Evolutionary conservation across 2,797 vertebrate species (phyloP).

Genomic region (Aplochiton taeniatus): DNA sequence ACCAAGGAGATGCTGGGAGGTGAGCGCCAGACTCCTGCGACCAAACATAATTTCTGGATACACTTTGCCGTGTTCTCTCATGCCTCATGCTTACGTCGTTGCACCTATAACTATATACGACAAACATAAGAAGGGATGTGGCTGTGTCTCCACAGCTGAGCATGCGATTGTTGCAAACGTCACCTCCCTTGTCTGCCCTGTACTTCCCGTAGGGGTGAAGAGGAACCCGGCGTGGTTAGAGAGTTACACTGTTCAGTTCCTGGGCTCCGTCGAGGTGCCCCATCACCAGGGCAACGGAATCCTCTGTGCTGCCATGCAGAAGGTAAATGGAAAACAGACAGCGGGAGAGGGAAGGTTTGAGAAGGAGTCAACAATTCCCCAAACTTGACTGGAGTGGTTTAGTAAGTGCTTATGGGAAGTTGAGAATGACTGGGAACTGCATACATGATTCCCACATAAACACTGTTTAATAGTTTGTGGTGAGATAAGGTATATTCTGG

Average conservation of each 20-base stretch:
- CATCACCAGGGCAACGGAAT: slow-evolving; percentile 97
- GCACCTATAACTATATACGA: not conserved
- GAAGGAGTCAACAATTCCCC: too few relatives aligned
- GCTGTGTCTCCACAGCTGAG: not conserved
- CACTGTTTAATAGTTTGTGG: too few relatives aligned
- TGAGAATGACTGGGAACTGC: too few relatives aligned
- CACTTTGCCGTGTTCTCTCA: not conserved
- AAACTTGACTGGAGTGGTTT: too few relatives aligned
- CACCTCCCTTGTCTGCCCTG: slow-evolving; percentile 17
- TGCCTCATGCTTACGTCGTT: not conserved
- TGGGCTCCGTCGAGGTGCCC: slow-evolving; percentile 96
- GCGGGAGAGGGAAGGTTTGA: too few relatives aligned
- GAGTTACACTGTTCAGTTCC: slow-evolving; percentile 91
- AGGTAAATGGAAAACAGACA: slow-evolving; percentile 70
- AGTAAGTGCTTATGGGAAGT: too few relatives aligned
- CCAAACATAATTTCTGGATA: not conserved
- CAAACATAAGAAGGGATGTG: not conserved
- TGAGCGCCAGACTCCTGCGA: not conserved
- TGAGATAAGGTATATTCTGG: too few relatives aligned
- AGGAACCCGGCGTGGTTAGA: slow-evolving; percentile 92
- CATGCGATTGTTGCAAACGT: slow-evolving; percentile 7
- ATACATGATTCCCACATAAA: too few relatives aligned
- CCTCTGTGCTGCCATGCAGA: slow-evolving; percentile 96
- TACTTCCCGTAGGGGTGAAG: slow-evolving; percentile 78
- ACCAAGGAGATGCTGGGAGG: slow-evolving; percentile 84